phyloP scores from a whole-genome alignment of 1,140 invertebrate species.

The Oppia nitens region DNA sequence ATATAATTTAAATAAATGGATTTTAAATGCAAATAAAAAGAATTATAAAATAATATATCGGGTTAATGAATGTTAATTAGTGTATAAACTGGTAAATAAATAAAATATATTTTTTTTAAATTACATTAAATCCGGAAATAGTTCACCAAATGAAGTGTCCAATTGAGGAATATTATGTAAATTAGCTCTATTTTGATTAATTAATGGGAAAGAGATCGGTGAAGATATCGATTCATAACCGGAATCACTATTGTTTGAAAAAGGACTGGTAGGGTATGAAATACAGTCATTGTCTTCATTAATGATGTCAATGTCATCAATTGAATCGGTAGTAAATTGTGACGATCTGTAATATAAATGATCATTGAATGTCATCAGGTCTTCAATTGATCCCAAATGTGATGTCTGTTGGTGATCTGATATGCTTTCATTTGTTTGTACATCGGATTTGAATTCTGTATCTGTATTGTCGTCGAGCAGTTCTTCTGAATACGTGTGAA shows the following conservation, averaged over 20 bases:
- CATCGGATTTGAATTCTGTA: background rate
- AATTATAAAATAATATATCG: background rate
- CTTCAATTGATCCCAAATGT: background rate
- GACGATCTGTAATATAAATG: background rate
- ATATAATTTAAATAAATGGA: background rate
- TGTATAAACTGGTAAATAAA: background rate
- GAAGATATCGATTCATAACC: slow-evolving; percentile 6
- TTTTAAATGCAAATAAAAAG: background rate
- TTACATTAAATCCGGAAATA: slow-evolving; percentile 1
- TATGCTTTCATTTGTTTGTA: background rate
- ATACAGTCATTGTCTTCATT: background rate
- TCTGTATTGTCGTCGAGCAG: background rate
- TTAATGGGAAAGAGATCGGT: no score
- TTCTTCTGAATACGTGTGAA: background rate
- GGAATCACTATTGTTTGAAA: background rate
- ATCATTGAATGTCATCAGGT: background rate
- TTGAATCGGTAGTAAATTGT: background rate
- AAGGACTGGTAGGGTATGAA: background rate
- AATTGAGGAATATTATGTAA: background rate
- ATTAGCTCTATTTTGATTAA: no score
- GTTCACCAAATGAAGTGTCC: background rate
- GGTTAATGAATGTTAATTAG: background rate
- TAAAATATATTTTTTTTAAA: background rate
- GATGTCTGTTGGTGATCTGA: background rate
- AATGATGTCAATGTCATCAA: background rate